Percentiles rank a stretch among this genome's conserved stretches.
phyloP scores from a whole-genome alignment of 2,113 vertebrate genomes.

The Pachycephala philippinensis region DNA sequence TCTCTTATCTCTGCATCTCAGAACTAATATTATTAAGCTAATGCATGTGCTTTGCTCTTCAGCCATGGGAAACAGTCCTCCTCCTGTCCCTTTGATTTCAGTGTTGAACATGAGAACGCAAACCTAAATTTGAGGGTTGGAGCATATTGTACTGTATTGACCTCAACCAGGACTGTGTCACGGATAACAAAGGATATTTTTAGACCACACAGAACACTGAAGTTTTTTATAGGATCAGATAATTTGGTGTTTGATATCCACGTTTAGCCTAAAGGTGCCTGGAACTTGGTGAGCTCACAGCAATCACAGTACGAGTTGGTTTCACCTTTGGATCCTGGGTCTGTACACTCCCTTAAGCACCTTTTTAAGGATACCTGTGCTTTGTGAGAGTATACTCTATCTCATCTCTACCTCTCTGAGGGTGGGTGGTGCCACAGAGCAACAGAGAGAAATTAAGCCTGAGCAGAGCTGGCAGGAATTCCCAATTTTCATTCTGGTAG shows the following conservation, averaged over 20 bases:
- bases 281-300: background rate
- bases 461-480: background rate
- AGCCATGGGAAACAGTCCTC: conserved; percentile 45
- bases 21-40: conserved; percentile 41
- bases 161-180: conserved; percentile 1
- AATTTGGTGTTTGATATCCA: background rate
- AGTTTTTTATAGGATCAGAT: background rate
- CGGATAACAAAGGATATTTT: background rate
- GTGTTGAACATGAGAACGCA: background rate
- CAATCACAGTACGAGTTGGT: background rate
- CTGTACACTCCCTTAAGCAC: background rate
- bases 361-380: background rate
- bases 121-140: background rate
- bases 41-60: conserved; percentile 13
- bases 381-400: background rate
- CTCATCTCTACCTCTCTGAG: background rate
- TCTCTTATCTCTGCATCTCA: conserved; percentile 43
- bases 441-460: background rate
- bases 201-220: background rate
- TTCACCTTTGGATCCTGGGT: background rate
- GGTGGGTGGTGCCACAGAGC: background rate
- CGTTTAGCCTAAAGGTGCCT: background rate
- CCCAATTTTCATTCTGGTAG: background rate
- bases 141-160: background rate
- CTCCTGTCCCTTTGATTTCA: conserved; percentile 8